Evolutionary conservation across 2,797 vertebrate genomes (phyloP).

Genomic region (Mionectes olivaceus): DNA sequence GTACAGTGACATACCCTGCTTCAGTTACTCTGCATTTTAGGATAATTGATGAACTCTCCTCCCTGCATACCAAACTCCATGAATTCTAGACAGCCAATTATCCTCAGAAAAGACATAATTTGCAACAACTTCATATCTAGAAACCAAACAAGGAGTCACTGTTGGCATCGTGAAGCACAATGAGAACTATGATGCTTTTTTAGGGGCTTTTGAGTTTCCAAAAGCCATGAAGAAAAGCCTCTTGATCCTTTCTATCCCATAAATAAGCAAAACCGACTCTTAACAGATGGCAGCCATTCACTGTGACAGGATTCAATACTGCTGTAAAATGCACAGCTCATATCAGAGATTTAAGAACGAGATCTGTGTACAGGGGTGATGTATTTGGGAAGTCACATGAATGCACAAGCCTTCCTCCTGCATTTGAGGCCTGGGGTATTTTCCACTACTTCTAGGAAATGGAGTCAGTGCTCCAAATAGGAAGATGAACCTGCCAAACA

Average conservation of each 20-base stretch:
- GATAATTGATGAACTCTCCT: neutral
- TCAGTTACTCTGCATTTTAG: neutral
- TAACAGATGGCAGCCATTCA: neutral
- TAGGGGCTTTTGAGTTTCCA: neutral
- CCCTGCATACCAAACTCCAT: neutral
- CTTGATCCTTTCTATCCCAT: neutral
- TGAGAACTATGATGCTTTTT: neutral
- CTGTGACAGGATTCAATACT: neutral
- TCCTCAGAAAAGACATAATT: neutral
- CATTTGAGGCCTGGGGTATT: neutral
- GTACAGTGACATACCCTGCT: neutral
- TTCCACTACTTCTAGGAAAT: neutral
- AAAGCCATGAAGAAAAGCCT: neutral
- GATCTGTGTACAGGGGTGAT: neutral
- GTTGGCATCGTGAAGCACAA: neutral
- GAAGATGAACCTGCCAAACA: neutral
- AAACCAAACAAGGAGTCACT: neutral
- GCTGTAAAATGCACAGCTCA: neutral
- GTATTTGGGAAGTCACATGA: neutral
- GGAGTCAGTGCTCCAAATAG: neutral
- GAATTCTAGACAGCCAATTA: neutral
- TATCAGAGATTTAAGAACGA: neutral
- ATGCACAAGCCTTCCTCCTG: neutral
- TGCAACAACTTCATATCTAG: neutral
- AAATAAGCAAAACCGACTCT: neutral